phyloP scores from a whole-genome alignment of 1,140 invertebrate species.

The Aricia agestis region DNA sequence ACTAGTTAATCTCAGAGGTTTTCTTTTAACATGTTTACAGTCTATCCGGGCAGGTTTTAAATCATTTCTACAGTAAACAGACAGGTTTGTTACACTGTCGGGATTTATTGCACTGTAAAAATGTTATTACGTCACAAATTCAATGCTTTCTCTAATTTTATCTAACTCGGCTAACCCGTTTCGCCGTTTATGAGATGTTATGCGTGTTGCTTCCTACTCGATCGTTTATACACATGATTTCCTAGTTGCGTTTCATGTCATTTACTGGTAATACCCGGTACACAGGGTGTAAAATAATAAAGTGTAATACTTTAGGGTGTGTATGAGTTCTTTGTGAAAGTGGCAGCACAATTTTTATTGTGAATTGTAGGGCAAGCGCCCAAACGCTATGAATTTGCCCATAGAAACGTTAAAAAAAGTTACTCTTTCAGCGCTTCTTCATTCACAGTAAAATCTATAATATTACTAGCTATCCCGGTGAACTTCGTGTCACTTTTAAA shows the following conservation, averaged over 20 bases:
- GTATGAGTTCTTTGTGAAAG: too few species aligned
- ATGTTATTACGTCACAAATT: conserved; percentile 45
- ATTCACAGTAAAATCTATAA: too few species aligned
- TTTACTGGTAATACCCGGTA: background rate
- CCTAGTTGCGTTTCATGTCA: background rate
- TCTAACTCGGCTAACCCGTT: conserved; percentile 15
- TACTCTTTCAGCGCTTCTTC: too few species aligned
- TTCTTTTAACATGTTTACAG: background rate
- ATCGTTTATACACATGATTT: background rate
- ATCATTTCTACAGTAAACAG: background rate
- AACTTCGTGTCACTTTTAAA: too few species aligned
- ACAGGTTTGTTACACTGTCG: background rate
- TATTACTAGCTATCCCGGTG: too few species aligned
- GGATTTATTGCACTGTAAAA: conserved; percentile 21
- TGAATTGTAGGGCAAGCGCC: too few species aligned
- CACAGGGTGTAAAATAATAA: too few species aligned
- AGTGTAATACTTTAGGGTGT: too few species aligned
- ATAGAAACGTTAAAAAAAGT: too few species aligned
- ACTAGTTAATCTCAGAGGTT: too few species aligned
- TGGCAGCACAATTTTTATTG: too few species aligned
- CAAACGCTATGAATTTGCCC: too few species aligned
- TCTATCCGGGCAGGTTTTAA: background rate
- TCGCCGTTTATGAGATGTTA: conserved; percentile 18
- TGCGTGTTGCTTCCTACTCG: background rate
- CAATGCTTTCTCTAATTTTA: conserved; percentile 41